These are phyloP conservation scores for Diorhabda carinulata DNA, from an alignment of 1,140 invertebrate genomes.

Conservation along the genomic window DNA sequence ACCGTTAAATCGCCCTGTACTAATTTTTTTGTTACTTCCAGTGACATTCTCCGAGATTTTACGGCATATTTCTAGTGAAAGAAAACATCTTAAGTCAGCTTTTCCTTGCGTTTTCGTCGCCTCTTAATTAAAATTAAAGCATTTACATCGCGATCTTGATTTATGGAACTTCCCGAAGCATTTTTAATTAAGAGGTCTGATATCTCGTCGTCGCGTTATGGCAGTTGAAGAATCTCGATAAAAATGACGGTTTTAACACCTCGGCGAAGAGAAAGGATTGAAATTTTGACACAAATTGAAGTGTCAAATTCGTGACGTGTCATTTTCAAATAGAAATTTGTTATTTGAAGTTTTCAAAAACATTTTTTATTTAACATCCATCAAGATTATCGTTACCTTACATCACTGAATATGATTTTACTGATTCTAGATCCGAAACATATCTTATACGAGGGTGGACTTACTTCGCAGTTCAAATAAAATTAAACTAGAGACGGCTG, in stretches of 20 bases:
- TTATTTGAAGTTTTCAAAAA: too few species aligned
- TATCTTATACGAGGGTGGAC: too few species aligned
- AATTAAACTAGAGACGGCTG: too few species aligned
- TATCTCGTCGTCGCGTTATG: background rate
- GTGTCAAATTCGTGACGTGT: too few species aligned
- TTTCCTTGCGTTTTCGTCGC: background rate
- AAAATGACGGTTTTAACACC: background rate
- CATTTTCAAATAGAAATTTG: too few species aligned
- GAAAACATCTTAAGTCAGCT: background rate
- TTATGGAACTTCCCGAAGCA: constrained; percentile 12
- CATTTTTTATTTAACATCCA: too few species aligned
- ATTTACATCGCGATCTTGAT: constrained; percentile 12
- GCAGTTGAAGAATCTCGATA: background rate
- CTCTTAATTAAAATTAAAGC: constrained; percentile 13
- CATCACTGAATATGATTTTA: too few species aligned
- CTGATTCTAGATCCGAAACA: too few species aligned
- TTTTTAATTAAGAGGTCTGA: constrained; percentile 11
- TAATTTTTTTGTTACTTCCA: background rate
- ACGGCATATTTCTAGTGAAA: background rate
- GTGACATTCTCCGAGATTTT: background rate
- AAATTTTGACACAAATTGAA: too few species aligned
- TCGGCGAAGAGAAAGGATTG: background rate
- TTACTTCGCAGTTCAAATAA: too few species aligned
- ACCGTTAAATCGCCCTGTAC: too few species aligned
- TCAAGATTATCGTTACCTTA: too few species aligned